Conservation (phyloP, 2,888 invertebrate genomes). For the Apamea epomidion region DNA sequence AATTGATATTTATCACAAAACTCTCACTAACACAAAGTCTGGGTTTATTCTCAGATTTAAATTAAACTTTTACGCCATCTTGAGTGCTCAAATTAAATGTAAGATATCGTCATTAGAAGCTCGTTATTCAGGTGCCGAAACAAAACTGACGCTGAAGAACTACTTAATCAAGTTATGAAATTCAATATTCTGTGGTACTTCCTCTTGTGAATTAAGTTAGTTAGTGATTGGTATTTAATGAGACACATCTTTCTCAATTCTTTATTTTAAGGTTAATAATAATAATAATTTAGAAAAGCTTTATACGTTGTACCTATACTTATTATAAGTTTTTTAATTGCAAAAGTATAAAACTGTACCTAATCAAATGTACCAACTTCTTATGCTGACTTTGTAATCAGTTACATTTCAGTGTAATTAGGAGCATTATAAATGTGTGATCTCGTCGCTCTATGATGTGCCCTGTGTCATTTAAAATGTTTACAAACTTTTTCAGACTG, state of each 20-base stretch:
- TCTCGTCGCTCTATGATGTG: conserved; percentile 8
- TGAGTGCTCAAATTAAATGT: conserved; percentile 7
- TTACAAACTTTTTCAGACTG: conserved; percentile 44
- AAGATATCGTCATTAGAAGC: conserved; percentile 22
- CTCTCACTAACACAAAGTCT: conserved; percentile 26
- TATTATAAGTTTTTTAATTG: not conserved
- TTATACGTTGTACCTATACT: not conserved
- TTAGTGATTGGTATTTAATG: not conserved
- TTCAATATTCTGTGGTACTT: conserved; percentile 1
- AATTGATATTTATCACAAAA: conserved; percentile 40
- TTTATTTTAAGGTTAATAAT: not conserved
- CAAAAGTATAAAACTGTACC: not conserved
- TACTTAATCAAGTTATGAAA: conserved; percentile 1
- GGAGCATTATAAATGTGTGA: conserved; percentile 28
- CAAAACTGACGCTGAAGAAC: conserved; percentile 14
- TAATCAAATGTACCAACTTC: conserved; percentile 13
- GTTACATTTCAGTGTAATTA: conserved; percentile 12
- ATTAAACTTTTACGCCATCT: conserved; percentile 25
- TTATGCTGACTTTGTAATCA: conserved; percentile 7
- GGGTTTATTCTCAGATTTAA: conserved; percentile 7
- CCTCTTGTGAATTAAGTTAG: not conserved
- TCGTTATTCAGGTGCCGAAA: conserved; percentile 24
- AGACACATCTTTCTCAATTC: not conserved
- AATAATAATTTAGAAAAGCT: not conserved
- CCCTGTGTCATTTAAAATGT: conserved; percentile 37